These are phyloP conservation scores for Aphodius granarius DNA, from an alignment of 2,888 invertebrate genomes.

Conservation along the genomic window DNA sequence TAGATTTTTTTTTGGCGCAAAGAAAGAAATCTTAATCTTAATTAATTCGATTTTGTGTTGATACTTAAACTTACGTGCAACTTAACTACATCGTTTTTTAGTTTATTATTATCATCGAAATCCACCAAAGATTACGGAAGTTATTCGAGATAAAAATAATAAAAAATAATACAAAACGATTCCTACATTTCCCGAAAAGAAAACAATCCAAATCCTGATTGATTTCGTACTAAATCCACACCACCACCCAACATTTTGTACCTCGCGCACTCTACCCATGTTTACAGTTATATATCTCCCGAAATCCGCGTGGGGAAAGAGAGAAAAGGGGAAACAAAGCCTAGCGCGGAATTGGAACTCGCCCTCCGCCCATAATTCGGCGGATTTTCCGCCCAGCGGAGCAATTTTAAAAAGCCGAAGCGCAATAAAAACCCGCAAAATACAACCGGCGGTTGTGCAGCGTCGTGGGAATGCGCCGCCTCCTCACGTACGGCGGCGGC, in stretches of 20 bases:
- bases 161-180: no score
- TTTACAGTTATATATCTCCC: neutral
- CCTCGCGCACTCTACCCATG: neutral
- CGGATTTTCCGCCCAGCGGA: constrained; percentile 2
- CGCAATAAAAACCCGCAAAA: constrained; percentile 10
- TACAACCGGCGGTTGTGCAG: neutral
- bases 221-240: neutral
- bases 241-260: neutral
- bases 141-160: no score
- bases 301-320: neutral
- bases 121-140: no score
- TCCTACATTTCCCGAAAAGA: neutral
- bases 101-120: no score
- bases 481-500: neutral
- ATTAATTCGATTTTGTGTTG: no score
- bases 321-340: constrained; percentile 2
- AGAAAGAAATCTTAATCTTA: no score
- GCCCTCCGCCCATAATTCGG: constrained; percentile 3
- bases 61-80: no score
- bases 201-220: neutral
- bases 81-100: no score
- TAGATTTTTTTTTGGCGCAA: no score
- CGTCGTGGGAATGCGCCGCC: neutral
- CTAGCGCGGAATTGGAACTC: constrained; percentile 1
- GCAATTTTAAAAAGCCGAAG: constrained; percentile 1